phyloP scores from a whole-genome alignment of 2,113 vertebrate species.

The Arvicanthis niloticus region DNA sequence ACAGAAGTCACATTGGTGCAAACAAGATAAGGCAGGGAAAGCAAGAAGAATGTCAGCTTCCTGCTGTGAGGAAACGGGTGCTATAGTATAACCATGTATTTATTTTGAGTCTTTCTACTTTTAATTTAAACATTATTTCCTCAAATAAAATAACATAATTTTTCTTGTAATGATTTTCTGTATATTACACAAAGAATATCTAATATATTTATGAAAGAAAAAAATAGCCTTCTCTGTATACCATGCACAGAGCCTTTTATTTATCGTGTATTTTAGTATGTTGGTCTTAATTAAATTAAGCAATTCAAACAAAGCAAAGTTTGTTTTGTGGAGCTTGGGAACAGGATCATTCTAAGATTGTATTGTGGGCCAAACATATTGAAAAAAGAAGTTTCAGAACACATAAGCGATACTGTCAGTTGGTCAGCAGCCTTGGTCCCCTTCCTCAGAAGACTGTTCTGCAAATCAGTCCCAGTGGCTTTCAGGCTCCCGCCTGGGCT shows the following conservation, averaged over 20 bases:
- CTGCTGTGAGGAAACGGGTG: conserved; percentile 26
- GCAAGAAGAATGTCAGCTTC: conserved; percentile 7
- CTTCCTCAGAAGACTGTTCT: conserved; percentile 23
- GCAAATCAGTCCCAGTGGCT: not conserved
- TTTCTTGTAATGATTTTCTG: conserved; percentile 31
- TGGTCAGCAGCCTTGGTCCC: not conserved
- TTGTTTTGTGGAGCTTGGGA: not conserved
- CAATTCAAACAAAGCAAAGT: conserved; percentile 44
- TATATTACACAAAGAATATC: not conserved
- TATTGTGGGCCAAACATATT: not conserved
- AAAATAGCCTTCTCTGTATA: not conserved
- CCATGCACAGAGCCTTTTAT: not conserved
- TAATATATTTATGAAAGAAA: conserved; percentile 5
- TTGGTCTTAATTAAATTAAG: conserved; percentile 58
- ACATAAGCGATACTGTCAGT: not conserved
- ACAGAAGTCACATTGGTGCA: conserved; percentile 36
- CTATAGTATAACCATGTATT: conserved; percentile 29
- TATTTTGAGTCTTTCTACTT: conserved; percentile 45
- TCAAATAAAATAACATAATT: conserved; percentile 62
- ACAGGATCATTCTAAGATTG: not conserved
- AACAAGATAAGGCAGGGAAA: not conserved
- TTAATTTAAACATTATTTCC: conserved; percentile 69
- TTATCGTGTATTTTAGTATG: not conserved
- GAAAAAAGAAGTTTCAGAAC: not conserved
- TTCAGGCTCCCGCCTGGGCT: not conserved